Evolutionary conservation across 2,113 vertebrate genomes (phyloP), one percentile per base, ranked within the genome.

Genomic region (Tretioscincus oriximinensis): DNA sequence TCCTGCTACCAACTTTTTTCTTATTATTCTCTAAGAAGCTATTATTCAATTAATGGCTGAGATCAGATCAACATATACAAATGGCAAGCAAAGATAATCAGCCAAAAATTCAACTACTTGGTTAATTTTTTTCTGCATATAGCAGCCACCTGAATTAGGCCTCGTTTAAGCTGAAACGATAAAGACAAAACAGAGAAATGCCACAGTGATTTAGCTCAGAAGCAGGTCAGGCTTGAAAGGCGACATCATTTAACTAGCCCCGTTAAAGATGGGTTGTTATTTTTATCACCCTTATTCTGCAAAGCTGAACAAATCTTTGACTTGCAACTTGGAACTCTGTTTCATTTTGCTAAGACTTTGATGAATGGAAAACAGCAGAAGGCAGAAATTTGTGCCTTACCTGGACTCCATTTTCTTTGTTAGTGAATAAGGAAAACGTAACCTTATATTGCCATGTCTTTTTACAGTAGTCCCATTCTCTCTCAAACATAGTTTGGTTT

Each of bases 361-460:
- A 68, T 49, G 54, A 20, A 78, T 47, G 51, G 70, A 63, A 61
- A 31, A 49, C 54, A 79, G 10, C 35, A 84, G 20, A 79, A 31
- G 64, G 65, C 51, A 68, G 73, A 54, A 20, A n/a, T n/a, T 18
- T n/a, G 24, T 26, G 35, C 18, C n/a, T 66, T 65, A 14, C 22
- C 47, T 18, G 35, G 68, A 79, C 49, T 45, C 51, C 65, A 68
- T 47, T 84, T 60, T 22, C 41, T 83, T 82, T 24, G 22, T 68
- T 58, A 84, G 69, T 63, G 64, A 63, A 79, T 41, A 41, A 41
- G 5, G 35, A 41, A 41, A 5, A 41, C 35, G 5, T 41, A 41
- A 41, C 35, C 2, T 41, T 5, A 41, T 41, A 41, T 41, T 41
- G 35, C 35, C 35, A 41, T 41, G 35, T 41, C 35, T 41, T 41